Evolutionary conservation across 2,888 invertebrate genomes (phyloP).

Genomic region (Phengaris arion): DNA sequence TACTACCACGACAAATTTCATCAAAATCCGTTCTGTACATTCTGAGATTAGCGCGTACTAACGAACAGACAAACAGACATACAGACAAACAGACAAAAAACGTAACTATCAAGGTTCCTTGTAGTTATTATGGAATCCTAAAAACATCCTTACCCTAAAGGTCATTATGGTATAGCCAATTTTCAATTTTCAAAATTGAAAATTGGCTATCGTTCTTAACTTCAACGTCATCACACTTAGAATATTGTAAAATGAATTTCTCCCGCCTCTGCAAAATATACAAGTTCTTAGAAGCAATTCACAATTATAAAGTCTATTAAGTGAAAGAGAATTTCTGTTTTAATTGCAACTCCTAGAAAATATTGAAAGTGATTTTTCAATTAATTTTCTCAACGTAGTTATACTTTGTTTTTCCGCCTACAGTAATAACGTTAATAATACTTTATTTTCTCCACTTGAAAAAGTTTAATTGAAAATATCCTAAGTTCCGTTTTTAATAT

Average conservation of each 20-base stretch:
- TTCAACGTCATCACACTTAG: background rate
- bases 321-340: constrained; percentile 26
- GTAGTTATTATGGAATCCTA: too few species aligned
- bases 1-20: too few species aligned
- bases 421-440: constrained; percentile 1
- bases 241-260: constrained; percentile 6
- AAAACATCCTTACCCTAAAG: too few species aligned
- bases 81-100: too few species aligned
- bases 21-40: too few species aligned
- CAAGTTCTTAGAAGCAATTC: constrained; percentile 7
- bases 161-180: too few species aligned
- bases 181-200: too few species aligned
- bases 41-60: too few species aligned
- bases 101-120: too few species aligned
- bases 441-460: background rate
- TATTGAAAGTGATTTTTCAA: constrained; percentile 20
- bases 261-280: background rate
- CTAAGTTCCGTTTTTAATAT: background rate
- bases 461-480: background rate
- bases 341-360: constrained; percentile 18
- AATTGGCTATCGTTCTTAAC: background rate
- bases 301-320: constrained; percentile 10
- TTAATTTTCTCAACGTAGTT: background rate
- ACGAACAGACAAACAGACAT: too few species aligned
- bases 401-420: background rate